phyloP scores from a whole-genome alignment of 1,140 invertebrate genomes.

The Thalassaphorura encarpata region DNA sequence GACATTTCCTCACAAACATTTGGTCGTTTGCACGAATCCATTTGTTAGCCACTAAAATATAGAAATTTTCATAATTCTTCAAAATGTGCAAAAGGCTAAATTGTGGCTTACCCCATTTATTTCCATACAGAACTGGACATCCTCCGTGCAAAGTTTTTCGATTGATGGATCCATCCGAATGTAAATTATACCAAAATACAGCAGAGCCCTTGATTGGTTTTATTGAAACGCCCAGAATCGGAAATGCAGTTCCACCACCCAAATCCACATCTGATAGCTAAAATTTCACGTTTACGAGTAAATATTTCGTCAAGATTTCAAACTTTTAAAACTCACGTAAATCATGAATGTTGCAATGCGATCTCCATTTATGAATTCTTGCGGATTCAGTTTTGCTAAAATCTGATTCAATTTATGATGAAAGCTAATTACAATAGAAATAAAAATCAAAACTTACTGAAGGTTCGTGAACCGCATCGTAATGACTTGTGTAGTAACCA shows the following conservation, averaged over 20 bases:
- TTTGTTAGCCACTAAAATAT: not conserved
- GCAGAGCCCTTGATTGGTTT: slow-evolving; percentile 32
- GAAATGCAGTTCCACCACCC: slow-evolving; percentile 18
- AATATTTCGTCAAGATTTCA: not conserved
- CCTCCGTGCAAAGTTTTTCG: not conserved
- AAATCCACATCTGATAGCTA: not conserved
- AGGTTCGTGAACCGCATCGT: too few relatives aligned
- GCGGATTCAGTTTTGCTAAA: not conserved
- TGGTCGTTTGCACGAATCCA: not conserved
- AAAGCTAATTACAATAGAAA: too few relatives aligned
- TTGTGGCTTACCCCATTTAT: not conserved
- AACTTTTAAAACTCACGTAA: not conserved
- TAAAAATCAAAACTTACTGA: too few relatives aligned
- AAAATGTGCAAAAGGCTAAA: too few relatives aligned
- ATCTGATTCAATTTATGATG: too few relatives aligned
- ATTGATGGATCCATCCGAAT: not conserved
- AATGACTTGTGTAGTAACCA: too few relatives aligned
- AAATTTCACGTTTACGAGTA: too few relatives aligned
- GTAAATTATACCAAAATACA: slow-evolving; percentile 32
- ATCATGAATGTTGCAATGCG: not conserved
- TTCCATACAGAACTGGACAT: not conserved
- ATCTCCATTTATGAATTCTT: not conserved
- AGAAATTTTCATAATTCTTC: too few relatives aligned
- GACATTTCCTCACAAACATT: not conserved
- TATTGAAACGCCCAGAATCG: slow-evolving; percentile 19